Evolutionary conservation across 1,140 invertebrate genomes (phyloP), one percentile per base, ranked within the genome.

Genomic region (Brachionus sp.): DNA sequence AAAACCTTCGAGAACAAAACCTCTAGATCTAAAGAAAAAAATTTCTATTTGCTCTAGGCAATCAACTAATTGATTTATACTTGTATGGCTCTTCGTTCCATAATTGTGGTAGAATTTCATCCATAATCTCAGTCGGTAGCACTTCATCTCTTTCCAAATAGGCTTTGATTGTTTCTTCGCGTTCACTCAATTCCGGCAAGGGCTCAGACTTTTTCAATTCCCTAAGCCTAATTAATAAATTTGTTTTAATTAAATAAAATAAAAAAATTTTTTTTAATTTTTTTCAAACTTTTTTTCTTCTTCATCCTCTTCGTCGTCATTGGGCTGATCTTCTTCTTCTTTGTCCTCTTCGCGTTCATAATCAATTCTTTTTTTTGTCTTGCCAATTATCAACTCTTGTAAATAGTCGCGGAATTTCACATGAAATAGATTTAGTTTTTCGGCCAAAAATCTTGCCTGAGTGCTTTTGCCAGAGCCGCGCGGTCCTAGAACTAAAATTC

Each of bases 1-100:
- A 84, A 88, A 90, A 42, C 88, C 89, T 83, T 89, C 89, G 78
- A 90, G 80, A 12, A 90, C 85, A 84, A 90, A 89, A 0, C 89
- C 89, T 62, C 87, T 87, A 46, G 70, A 46, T 75, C 39, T 75
- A 1, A 19, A 16, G 5, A n/a, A 6, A 4, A 66, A n/a, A n/a
- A n/a, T n/a, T n/a, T n/a, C n/a, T n/a, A n/a, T n/a, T n/a, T n/a
- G n/a, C n/a, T n/a, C n/a, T n/a, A n/a, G n/a, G n/a, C n/a, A n/a
- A n/a, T n/a, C n/a, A n/a, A n/a, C n/a, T n/a, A n/a, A n/a, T n/a
- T n/a, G n/a, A n/a, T n/a, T n/a, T n/a, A n/a, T 85, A 88, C 88
- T 87, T 88, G 85, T 87, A 89, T 13, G 89, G 88, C 84, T 89
- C 88, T 84, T 87, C 87, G 10, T 86, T 85, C 88, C 88, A 90